Evolutionary conservation across 2,888 invertebrate genomes (phyloP), one percentile per base, ranked within the genome.

Genomic region (Drosophila neutralis): DNA sequence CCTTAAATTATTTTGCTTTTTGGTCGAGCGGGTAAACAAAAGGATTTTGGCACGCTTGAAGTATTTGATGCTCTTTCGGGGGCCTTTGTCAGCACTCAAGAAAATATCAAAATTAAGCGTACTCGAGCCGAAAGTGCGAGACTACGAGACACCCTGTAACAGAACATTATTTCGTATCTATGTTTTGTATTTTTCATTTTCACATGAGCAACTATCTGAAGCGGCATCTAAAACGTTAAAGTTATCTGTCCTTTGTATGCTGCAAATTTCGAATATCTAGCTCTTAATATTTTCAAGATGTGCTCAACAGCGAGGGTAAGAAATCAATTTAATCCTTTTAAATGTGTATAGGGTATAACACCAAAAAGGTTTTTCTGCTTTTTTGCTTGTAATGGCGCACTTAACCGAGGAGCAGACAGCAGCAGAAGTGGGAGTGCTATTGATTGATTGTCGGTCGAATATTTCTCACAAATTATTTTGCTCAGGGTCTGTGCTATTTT

Each of bases 31-130:
- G 49, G 15, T 27, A n/a, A 49, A 49, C 10, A 51, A 15, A 60
- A 21, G n/a, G 36, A 48, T 15, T 59, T 49, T 10, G 5, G 15
- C 49, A n/a, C 35, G 7, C 40, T 27, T 29, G 24, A 38, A 38
- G 29, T 38, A 38, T 38, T 56, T 58, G 18, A 58, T 45, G 57
- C 59, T 77, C 73, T 45, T 63, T 72, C 36, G 18, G 80, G 64
- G 76, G 38, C 36, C 24, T 10, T 36, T 33, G 45, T 33, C 42
- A 42, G 31, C 58, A 48, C 58, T 33, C 24, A 24, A 49, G 24
- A 33, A 33, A 11, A 33, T 24, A 8, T 11, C 6, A 27, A 27
- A 24, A 35, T 35, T 4, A 48, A 13, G 3, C 27, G 33, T 31
- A 45, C 15, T 18, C 6, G 8, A 53, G 2, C 15, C 10, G 11